Evolutionary conservation across 2,113 vertebrate genomes (phyloP), one percentile per base, ranked within the genome.

Genomic region (Salvelinus fontinalis): DNA sequence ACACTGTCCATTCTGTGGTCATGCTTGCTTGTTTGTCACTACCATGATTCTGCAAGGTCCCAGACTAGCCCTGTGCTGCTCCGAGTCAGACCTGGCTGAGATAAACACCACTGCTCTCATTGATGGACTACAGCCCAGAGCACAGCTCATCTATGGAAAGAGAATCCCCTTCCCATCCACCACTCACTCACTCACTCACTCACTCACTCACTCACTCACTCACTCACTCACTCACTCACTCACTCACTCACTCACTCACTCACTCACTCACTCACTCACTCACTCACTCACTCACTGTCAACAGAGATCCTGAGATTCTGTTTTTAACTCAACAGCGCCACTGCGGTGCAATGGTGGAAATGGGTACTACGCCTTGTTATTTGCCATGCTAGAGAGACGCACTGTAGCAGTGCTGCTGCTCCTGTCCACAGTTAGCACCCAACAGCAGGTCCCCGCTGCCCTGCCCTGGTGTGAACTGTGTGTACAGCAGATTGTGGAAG

Each of bases 281-380:
- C 68, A 4, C 64, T 12, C 64, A 66, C 12, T 12, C 27, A 27
- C 81, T 79, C 80, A 86, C 79, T 83, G 84, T 86, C 78, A 84
- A 81, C 84, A 88, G 77, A n/a, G 49, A 57, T 67, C 66, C 80
- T 14, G 69, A 54, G 20, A 57, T 68, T 54, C 66, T n/a, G 68
- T 75, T 69, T 34, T 66, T 6, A 67, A 80, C 79, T 77, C 85
- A 75, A 88, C 85, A 91, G 89, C 51, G 78, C 89, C 90, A 82
- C 89, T 86, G 86, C 73, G 75, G 73, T 69, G 57, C 11, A 64
- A 68, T 81, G 89, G 89, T 1, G 67, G 68, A 3, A 48, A 44
- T 54, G 16, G 78, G 83, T 81, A 87, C 51, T 85, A 13, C 87
- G 76, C 70, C 39, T 74, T 71, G 76, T 79, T 89, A 86, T 90